phyloP scores from a whole-genome alignment of 2,888 invertebrate genomes.

The Strigamia maritima region DNA sequence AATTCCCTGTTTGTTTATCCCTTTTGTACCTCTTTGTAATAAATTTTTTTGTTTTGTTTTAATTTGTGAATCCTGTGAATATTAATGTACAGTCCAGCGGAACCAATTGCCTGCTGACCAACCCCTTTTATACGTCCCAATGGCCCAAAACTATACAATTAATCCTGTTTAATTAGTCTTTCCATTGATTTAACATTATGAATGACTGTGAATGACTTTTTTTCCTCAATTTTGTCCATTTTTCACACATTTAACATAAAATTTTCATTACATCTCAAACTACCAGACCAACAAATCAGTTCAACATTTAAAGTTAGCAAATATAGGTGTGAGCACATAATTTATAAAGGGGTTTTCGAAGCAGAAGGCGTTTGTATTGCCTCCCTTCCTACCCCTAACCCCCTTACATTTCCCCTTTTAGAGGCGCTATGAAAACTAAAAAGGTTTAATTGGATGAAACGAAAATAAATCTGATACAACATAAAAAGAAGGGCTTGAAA shows the following conservation, averaged over 20 bases:
- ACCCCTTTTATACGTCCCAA: neutral
- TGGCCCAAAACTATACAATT: too few relatives aligned
- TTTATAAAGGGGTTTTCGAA: slow-evolving; percentile 1
- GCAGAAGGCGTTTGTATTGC: slow-evolving; percentile 23
- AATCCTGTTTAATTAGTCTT: too few relatives aligned
- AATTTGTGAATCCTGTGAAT: slow-evolving; percentile 24
- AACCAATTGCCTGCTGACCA: slow-evolving; percentile 4
- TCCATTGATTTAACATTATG: too few relatives aligned
- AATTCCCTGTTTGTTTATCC: slow-evolving; percentile 13
- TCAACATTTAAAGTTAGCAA: neutral
- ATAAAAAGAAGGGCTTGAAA: slow-evolving; percentile 21
- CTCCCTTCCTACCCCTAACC: neutral
- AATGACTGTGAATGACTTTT: too few relatives aligned
- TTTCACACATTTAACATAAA: neutral
- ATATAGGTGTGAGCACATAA: slow-evolving; percentile 16
- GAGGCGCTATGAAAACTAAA: slow-evolving; percentile 23
- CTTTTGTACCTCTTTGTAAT: slow-evolving; percentile 34
- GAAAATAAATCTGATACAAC: slow-evolving; percentile 25
- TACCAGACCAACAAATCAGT: neutral
- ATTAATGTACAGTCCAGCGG: slow-evolving; percentile 18
- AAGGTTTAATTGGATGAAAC: slow-evolving; percentile 32
- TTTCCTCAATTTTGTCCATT: neutral
- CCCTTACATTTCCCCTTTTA: slow-evolving; percentile 13
- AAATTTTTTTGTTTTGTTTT: slow-evolving; percentile 33
- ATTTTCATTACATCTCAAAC: neutral